Evolutionary conservation across 2,888 invertebrate species (phyloP), one percentile per base, ranked within the genome.

Genomic region (Tachina fera): DNA sequence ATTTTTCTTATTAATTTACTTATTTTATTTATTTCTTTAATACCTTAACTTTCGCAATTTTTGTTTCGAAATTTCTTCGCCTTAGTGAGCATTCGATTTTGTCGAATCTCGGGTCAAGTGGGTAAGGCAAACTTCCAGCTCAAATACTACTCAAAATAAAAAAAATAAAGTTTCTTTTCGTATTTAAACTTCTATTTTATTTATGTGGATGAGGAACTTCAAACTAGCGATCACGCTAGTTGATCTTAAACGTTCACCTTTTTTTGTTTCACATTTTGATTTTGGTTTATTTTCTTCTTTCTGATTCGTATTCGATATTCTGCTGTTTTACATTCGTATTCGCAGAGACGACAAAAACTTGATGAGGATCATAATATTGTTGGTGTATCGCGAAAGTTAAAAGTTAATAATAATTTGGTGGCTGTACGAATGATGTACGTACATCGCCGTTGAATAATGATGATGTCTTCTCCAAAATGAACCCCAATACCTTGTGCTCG

Each of bases 351-450:
- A 83, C 77, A 83, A 80, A 67, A 72, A 53, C 53, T 76, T 86
- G 83, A 86, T 83, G 86, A 68, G 68, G 72, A 86, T 76, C 79
- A 86, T 80, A 83, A 80, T 82, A 77, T 75, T 78, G 63, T 56
- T 68, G 70, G 65, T 39, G 70, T 79, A 60, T 61, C 56, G 75
- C 49, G 45, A 77, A 75, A 82, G 71, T 76, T 79, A 53, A 63
- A n/a, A 22, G 75, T 65, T 68, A 63, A 74, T 74, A 65, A 80
- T 76, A 71, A 72, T 76, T 67, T 65, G 67, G 81, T 61, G 65
- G 63, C 49, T 51, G 13, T 43, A 58, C 51, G 70, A 75, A 85
- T 83, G 82, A 71, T 85, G 63, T 61, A 49, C n/a, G 49, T 56
- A 51, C 63, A 47, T 71, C 16, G 61, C 31, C 22, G 70, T 31